Conservation (phyloP, 2,797 vertebrate species). For the Chrysocyon brachyurus region DNA sequence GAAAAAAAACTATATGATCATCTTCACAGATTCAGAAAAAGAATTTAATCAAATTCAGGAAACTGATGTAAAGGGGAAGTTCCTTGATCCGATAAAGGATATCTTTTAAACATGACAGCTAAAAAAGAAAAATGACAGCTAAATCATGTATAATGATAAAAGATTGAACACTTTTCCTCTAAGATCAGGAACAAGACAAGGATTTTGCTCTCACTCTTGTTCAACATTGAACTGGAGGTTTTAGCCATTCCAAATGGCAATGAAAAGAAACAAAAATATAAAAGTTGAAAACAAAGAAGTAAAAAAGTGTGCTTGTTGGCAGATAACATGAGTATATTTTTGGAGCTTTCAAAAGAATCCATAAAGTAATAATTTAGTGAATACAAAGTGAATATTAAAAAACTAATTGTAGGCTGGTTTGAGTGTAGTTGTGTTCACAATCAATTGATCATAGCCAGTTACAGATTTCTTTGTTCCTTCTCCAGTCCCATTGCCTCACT, state of each 20-base stretch:
- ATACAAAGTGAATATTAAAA: not conserved
- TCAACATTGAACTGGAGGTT: not conserved
- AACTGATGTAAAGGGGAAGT: not conserved
- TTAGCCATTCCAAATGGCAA: not conserved
- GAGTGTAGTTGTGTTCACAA: not conserved
- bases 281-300: not conserved
- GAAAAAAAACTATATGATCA: not conserved
- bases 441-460: not conserved
- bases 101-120: not conserved
- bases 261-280: not conserved
- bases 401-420: not conserved
- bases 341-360: not conserved
- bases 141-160: not conserved
- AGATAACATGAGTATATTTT: not conserved
- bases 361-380: not conserved
- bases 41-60: not conserved
- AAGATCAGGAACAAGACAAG: not conserved
- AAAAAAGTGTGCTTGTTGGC: not conserved
- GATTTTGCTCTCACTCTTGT: not conserved
- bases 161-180: not conserved
- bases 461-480: not conserved
- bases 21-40: not conserved
- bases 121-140: not conserved
- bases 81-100: slow-evolving; percentile 7
- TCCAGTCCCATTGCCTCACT: not conserved